Percentiles rank a stretch among this genome's conserved stretches.
These are phyloP conservation scores for Rhagoletis zephyria DNA, from an alignment of 1,140 invertebrate genomes.

Conservation along the genomic window DNA sequence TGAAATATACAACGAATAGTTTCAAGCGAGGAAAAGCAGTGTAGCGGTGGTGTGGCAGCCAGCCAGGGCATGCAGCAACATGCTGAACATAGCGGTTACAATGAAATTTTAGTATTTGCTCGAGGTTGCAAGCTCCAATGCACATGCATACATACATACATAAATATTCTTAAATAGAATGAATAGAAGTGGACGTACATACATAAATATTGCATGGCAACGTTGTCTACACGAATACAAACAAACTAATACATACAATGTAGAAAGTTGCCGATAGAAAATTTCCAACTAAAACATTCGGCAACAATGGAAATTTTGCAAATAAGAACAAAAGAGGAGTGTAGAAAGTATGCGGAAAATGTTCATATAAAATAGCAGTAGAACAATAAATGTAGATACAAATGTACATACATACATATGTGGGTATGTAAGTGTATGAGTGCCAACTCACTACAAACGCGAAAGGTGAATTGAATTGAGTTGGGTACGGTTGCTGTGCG, in stretches of 20 bases:
- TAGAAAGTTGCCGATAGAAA: conserved; percentile 1
- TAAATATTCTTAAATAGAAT: neutral
- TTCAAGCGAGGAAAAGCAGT: neutral
- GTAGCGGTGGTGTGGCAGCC: too few species aligned
- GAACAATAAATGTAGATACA: neutral
- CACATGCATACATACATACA: neutral
- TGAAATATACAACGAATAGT: conserved; percentile 2
- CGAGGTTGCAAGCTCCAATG: neutral
- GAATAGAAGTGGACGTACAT: neutral
- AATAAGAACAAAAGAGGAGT: neutral
- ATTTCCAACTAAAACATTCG: neutral
- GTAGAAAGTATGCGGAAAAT: neutral
- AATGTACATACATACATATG: neutral
- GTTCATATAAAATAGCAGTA: conserved; percentile 1
- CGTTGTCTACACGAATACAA: neutral
- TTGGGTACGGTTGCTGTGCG: neutral
- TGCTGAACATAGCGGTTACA: neutral
- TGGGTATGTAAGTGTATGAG: too few species aligned
- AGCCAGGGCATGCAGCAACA: neutral
- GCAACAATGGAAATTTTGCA: conserved; percentile 4
- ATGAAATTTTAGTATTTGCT: conserved; percentile 11
- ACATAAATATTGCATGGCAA: neutral
- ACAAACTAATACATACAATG: neutral
- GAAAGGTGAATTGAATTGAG: neutral
- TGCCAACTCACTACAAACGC: neutral